Conservation (phyloP, 2,113 vertebrate genomes). For the Sylvilagus bachmani region DNA sequence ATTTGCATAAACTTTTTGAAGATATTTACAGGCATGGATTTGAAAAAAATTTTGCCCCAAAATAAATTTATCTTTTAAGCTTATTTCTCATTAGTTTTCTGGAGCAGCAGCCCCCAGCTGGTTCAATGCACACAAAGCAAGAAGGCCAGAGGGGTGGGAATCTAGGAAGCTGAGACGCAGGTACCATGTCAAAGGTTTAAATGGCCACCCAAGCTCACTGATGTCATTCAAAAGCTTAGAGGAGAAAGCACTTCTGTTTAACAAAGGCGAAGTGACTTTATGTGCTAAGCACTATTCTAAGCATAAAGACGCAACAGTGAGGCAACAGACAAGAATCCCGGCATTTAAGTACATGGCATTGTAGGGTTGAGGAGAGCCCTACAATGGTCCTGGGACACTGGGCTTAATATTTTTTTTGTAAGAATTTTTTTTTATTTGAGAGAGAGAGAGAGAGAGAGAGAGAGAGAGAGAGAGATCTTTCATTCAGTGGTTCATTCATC, state of each 20-base stretch:
- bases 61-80: too few species aligned
- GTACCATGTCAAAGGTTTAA: background rate
- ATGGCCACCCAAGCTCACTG: background rate
- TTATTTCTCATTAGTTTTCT: too few species aligned
- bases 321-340: background rate
- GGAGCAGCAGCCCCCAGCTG: background rate
- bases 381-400: background rate
- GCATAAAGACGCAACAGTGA: background rate
- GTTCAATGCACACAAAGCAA: background rate
- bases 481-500: too few species aligned
- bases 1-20: too few species aligned
- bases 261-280: background rate
- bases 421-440: too few species aligned
- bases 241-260: background rate
- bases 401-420: too few species aligned
- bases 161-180: background rate
- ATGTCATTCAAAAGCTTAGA: background rate
- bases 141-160: background rate
- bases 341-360: background rate
- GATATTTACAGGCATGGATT: too few species aligned
- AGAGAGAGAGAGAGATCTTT: too few species aligned
- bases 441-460: too few species aligned
- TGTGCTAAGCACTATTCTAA: background rate
- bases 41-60: too few species aligned
- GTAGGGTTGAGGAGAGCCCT: background rate